phyloP scores from a whole-genome alignment of 2,113 vertebrate genomes.

The Heliornis fulica region DNA sequence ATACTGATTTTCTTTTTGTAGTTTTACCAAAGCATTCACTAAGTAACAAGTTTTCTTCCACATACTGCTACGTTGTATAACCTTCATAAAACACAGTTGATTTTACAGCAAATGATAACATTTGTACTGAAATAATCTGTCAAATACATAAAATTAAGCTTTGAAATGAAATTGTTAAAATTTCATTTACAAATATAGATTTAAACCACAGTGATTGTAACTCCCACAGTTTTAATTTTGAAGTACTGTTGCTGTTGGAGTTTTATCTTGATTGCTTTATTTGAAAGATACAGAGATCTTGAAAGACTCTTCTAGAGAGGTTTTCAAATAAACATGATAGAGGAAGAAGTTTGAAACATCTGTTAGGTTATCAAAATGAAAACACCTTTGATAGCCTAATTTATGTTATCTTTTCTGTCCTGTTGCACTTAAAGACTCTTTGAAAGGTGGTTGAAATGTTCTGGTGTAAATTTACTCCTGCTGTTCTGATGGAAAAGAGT shows the following conservation, averaged over 20 bases:
- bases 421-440: background rate
- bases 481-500: background rate
- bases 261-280: background rate
- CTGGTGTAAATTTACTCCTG: background rate
- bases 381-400: background rate
- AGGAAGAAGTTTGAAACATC: background rate
- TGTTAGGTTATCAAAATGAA: background rate
- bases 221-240: background rate
- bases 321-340: background rate
- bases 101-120: background rate
- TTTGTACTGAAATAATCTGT: background rate
- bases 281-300: background rate
- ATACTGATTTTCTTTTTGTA: background rate
- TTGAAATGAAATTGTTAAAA: background rate
- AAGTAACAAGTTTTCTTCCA: background rate
- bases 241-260: background rate
- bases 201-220: background rate
- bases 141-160: background rate
- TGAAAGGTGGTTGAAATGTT: background rate
- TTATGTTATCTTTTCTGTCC: background rate
- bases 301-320: background rate
- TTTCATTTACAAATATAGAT: background rate
- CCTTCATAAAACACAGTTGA: background rate
- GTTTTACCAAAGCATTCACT: background rate
- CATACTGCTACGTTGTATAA: background rate